phyloP scores from a whole-genome alignment of 2,888 invertebrate genomes.

The Agriopis marginaria region DNA sequence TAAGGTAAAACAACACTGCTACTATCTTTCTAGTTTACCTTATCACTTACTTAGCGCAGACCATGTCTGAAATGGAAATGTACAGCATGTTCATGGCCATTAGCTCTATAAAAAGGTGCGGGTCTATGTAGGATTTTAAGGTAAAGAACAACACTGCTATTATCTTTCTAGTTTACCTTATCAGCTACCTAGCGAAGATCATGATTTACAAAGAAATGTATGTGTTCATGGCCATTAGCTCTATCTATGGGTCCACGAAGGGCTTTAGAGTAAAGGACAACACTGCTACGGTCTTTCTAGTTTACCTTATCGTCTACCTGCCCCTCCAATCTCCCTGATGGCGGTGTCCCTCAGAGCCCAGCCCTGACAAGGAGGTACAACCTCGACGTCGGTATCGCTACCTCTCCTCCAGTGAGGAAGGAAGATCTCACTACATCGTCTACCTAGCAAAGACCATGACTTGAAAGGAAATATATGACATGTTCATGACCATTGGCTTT shows the following conservation, averaged over 20 bases:
- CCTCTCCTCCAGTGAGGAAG: too few relatives aligned
- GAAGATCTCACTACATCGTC: too few relatives aligned
- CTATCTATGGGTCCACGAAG: too few relatives aligned
- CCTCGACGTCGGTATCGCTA: too few relatives aligned
- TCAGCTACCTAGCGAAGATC: slow-evolving; percentile 97
- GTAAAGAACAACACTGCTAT: slow-evolving; percentile 66
- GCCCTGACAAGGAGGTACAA: too few relatives aligned
- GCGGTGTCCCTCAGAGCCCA: too few relatives aligned
- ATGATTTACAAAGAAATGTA: slow-evolving; percentile 96
- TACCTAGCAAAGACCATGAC: slow-evolving; percentile 97
- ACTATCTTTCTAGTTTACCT: slow-evolving; percentile 81
- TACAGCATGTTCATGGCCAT: slow-evolving; percentile 95
- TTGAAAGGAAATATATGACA: slow-evolving; percentile 94
- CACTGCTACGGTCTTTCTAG: too few relatives aligned
- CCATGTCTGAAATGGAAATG: slow-evolving; percentile 96
- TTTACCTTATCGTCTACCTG: too few relatives aligned
- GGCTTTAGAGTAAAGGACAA: too few relatives aligned
- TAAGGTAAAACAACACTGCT: slow-evolving; percentile 84
- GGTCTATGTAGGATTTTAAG: slow-evolving; percentile 96
- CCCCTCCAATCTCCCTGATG: too few relatives aligned
- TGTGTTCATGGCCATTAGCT: slow-evolving; percentile 95
- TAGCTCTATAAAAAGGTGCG: slow-evolving; percentile 95
- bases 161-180: slow-evolving; percentile 87
- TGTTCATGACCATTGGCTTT: slow-evolving; percentile 95
- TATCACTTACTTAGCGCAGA: slow-evolving; percentile 98